Conservation (phyloP, 2,797 vertebrate genomes). For the Phataginus tetradactyla region DNA sequence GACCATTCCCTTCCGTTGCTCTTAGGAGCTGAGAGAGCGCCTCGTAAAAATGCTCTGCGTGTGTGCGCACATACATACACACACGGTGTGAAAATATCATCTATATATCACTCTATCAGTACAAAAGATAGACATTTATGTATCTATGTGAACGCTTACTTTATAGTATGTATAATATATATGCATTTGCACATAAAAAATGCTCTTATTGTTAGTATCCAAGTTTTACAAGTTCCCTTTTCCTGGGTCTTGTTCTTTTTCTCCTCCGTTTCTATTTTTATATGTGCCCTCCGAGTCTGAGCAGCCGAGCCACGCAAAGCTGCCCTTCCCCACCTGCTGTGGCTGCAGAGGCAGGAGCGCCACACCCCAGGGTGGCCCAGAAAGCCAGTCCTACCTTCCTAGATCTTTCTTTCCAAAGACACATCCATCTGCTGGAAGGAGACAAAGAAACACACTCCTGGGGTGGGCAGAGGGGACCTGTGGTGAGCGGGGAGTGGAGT, state of each 20-base stretch:
- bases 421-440: neutral
- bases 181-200: neutral
- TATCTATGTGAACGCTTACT: neutral
- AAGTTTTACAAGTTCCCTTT: neutral
- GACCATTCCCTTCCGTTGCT: neutral
- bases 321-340: fast-evolving
- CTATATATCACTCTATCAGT: too few relatives aligned
- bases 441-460: neutral
- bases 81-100: too few relatives aligned
- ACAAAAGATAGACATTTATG: neutral
- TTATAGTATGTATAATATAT: too few relatives aligned
- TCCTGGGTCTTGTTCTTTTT: neutral
- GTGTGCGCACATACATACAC: too few relatives aligned
- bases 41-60: neutral
- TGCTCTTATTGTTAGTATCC: neutral
- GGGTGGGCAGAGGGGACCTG: neutral
- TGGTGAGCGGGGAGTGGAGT: too few relatives aligned
- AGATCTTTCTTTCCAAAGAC: neutral
- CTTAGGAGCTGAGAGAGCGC: neutral
- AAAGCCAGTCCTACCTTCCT: neutral
- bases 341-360: neutral
- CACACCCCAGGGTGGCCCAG: neutral
- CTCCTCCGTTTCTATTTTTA: neutral
- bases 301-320: neutral
- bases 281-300: neutral